Conservation (phyloP, 2,797 vertebrate genomes). For the Sebastes trivittatus region DNA sequence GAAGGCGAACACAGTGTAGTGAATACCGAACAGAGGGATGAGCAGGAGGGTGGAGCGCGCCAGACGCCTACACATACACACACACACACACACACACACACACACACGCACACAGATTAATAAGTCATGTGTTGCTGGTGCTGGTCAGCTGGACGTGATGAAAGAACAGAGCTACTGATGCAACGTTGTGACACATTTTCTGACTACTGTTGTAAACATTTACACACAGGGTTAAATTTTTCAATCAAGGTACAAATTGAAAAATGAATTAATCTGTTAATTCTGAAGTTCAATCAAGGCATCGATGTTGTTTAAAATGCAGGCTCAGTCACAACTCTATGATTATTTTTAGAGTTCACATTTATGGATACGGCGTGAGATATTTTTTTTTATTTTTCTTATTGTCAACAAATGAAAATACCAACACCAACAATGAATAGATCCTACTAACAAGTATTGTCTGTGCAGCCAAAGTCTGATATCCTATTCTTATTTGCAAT, state of each 20-base stretch:
- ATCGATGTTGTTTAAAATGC: not conserved
- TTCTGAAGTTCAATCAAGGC: not conserved
- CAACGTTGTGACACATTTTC: slow-evolving; percentile 42
- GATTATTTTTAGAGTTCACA: not conserved
- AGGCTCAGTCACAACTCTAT: not conserved
- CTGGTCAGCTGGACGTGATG: slow-evolving; percentile 33
- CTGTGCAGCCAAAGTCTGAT: not conserved
- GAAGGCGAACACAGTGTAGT: slow-evolving; percentile 99
- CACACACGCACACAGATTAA: slow-evolving; percentile 31
- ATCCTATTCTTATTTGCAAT: not conserved
- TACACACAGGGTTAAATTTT: not conserved
- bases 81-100: slow-evolving; percentile 38
- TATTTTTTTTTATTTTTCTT: not conserved
- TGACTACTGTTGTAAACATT: not conserved
- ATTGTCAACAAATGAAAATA: slow-evolving; percentile 25
- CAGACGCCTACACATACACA: slow-evolving; percentile 85
- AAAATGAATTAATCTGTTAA: not conserved
- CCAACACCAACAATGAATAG: not conserved
- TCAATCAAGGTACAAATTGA: not conserved
- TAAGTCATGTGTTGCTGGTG: not conserved
- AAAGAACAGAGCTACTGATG: slow-evolving; percentile 43
- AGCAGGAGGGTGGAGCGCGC: slow-evolving; percentile 96
- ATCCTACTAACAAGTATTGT: not conserved
- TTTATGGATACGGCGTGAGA: not conserved
- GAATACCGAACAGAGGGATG: slow-evolving; percentile 97